Percentiles rank a stretch among this genome's conserved stretches.
These are phyloP conservation scores for Nomada flava DNA, from an alignment of 2,888 invertebrate genomes.

Conservation along the genomic window DNA sequence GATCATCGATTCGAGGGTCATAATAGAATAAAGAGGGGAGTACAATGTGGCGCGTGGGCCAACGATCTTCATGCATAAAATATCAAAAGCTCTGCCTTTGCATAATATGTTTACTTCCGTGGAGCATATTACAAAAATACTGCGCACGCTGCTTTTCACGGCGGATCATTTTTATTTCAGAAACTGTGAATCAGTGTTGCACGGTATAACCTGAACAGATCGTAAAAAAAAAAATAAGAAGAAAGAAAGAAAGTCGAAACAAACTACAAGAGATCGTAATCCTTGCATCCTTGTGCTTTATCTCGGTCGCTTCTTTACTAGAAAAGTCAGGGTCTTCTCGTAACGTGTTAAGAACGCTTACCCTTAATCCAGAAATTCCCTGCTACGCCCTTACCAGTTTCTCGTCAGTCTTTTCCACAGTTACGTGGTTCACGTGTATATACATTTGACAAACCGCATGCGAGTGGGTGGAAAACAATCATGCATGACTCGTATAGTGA, in stretches of 20 bases:
- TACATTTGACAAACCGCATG: too few relatives aligned
- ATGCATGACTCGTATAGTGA: background rate
- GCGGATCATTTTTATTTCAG: too few relatives aligned
- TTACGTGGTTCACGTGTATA: too few relatives aligned
- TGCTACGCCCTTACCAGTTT: background rate
- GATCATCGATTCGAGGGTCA: constrained; percentile 32
- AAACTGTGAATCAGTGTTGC: background rate
- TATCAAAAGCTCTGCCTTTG: background rate
- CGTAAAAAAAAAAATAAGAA: background rate
- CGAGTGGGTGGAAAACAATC: background rate
- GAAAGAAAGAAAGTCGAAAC: too few relatives aligned
- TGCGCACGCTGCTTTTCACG: too few relatives aligned
- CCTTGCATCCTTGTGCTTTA: background rate
- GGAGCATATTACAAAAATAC: too few relatives aligned
- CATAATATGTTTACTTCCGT: background rate
- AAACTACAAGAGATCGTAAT: constrained; percentile 5
- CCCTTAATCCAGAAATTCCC: constrained; percentile 10
- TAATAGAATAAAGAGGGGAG: constrained; percentile 17
- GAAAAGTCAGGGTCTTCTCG: background rate
- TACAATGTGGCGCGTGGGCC: constrained; percentile 9
- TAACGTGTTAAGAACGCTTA: constrained; percentile 15
- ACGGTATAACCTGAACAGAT: background rate
- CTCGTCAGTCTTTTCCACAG: background rate
- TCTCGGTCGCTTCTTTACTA: background rate
- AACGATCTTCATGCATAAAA: constrained; percentile 13